A percentile compares a stretch with the other conserved stretches of the same genome.
Conservation (phyloP, 2,113 vertebrate genomes). For the Pseudonaja textilis region DNA sequence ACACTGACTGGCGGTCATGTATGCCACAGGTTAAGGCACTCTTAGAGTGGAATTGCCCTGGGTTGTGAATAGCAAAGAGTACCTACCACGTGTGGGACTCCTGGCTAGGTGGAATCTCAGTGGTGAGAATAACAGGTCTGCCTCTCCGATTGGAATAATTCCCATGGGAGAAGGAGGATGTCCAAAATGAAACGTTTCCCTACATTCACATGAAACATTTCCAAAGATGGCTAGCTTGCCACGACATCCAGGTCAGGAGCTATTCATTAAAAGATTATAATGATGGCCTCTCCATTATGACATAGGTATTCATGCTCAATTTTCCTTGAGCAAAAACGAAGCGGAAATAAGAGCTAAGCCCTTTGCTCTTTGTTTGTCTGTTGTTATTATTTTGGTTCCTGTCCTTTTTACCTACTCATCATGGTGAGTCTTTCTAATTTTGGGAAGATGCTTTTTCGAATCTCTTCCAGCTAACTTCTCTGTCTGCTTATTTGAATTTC, state of each 20-base stretch:
- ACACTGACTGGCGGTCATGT: neutral
- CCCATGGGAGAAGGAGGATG: neutral
- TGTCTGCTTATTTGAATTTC: neutral
- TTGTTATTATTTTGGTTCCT: neutral
- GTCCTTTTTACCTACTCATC: neutral
- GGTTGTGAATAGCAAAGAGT: neutral
- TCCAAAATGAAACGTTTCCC: neutral
- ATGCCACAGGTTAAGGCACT: neutral
- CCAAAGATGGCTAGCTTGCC: neutral
- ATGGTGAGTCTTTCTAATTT: neutral
- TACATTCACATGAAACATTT: neutral
- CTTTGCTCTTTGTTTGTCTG: neutral
- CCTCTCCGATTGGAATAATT: neutral
- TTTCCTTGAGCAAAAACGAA: neutral
- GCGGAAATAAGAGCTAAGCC: neutral
- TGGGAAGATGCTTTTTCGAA: too few relatives aligned
- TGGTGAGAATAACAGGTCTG: neutral
- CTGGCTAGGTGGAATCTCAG: neutral
- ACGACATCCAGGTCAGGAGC: neutral
- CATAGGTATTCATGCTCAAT: neutral
- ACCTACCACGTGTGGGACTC: neutral
- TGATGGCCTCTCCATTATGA: neutral
- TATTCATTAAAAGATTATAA: too few relatives aligned
- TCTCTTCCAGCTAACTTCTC: fast-evolving
- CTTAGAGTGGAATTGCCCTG: neutral